phyloP scores from a whole-genome alignment of 2,888 invertebrate species.

The Drosophila prolongata region DNA sequence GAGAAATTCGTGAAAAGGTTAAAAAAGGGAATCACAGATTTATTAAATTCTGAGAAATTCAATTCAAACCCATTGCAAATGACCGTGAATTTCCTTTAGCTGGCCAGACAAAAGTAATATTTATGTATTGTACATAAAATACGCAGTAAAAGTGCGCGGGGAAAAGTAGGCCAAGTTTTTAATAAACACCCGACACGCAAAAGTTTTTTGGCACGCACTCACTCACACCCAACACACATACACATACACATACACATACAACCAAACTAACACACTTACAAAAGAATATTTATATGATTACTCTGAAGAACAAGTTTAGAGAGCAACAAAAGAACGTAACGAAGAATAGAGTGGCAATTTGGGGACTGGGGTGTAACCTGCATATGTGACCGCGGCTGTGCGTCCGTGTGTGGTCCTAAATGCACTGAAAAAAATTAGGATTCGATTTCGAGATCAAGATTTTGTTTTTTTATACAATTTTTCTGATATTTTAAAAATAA shows the following conservation, averaged over 20 bases:
- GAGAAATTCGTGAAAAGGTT: constrained; percentile 4
- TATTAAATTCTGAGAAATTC: constrained; percentile 1
- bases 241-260: constrained; percentile 1
- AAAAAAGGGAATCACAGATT: background rate
- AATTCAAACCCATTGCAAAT: constrained; percentile 4
- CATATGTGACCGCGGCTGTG: constrained; percentile 11
- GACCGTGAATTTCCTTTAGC: constrained; percentile 50
- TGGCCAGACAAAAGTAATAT: constrained; percentile 51
- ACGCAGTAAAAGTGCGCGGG: constrained; percentile 17
- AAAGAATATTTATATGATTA: constrained; percentile 75
- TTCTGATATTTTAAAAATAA: no score
- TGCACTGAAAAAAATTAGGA: constrained; percentile 1
- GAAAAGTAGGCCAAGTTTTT: constrained; percentile 65
- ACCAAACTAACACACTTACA: constrained; percentile 49
- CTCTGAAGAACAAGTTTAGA: constrained; percentile 53
- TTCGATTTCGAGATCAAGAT: no score
- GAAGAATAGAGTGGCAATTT: constrained; percentile 39
- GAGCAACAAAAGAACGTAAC: constrained; percentile 46
- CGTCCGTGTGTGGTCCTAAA: constrained; percentile 12
- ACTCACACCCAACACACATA: constrained; percentile 3
- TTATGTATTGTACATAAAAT: constrained; percentile 41
- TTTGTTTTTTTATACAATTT: no score
- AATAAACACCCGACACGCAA: constrained; percentile 70
- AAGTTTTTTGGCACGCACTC: constrained; percentile 51
- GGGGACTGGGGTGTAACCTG: constrained; percentile 13